Percentiles rank a stretch among this genome's conserved stretches.
phyloP scores from a whole-genome alignment of 37 sponge, comb jelly and placozoan species.

The Hexactinellida sp. region DNA sequence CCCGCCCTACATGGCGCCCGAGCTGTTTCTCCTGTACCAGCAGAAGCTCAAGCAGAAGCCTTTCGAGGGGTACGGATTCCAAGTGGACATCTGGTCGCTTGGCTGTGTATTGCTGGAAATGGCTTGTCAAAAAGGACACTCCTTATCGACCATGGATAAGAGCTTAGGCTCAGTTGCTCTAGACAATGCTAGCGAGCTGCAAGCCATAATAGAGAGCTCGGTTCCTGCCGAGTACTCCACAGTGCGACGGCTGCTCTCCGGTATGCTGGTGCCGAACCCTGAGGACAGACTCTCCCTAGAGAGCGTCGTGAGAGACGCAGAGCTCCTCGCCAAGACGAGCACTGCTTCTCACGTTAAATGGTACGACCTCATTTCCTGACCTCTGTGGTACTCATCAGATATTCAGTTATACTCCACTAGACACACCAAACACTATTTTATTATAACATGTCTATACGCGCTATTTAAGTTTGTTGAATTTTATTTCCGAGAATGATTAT shows the following conservation, averaged over 20 bases:
- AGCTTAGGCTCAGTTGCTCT: background rate
- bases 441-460: too few species aligned
- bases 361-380: background rate
- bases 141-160: background rate
- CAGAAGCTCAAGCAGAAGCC: slow-evolving; percentile 17
- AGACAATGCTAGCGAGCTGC: background rate
- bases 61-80: background rate
- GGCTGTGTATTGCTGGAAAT: slow-evolving; percentile 87
- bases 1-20: slow-evolving; percentile 91
- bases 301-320: slow-evolving; percentile 46
- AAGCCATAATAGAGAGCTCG: background rate
- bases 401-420: too few species aligned
- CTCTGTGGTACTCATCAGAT: too few species aligned
- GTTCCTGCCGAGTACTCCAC: slow-evolving; percentile 33
- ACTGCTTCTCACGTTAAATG: background rate
- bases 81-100: slow-evolving; percentile 78
- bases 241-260: slow-evolving; percentile 29
- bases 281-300: slow-evolving; percentile 48
- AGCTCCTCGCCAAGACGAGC: slow-evolving; percentile 20
- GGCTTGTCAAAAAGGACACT: slow-evolving; percentile 16
- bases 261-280: slow-evolving; percentile 56
- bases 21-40: slow-evolving; percentile 61
- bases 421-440: too few species aligned
- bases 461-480: too few species aligned
- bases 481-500: too few species aligned